Percentiles rank a stretch among this genome's conserved stretches.
Evolutionary conservation across 2,797 vertebrate genomes (phyloP).

Genomic region (Poecilia velifera): DNA sequence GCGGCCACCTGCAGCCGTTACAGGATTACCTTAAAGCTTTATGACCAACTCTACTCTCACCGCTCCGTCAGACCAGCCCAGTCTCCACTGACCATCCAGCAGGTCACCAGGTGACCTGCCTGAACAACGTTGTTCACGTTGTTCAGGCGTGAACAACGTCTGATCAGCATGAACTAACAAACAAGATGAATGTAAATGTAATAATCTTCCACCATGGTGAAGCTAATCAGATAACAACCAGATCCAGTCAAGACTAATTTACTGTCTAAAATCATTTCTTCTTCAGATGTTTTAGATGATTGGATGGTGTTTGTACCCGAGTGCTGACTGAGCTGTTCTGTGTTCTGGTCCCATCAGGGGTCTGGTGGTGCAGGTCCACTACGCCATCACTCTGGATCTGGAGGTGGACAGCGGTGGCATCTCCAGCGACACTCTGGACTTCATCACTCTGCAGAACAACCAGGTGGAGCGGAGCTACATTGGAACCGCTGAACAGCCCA

Average conservation of each 20-base stretch:
- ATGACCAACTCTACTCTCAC: conserved; percentile 25
- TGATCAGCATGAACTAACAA: not conserved
- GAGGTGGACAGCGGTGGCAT: conserved; percentile 82
- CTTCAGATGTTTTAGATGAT: not conserved
- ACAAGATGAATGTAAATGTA: not conserved
- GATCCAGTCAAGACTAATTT: not conserved
- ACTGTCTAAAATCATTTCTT: not conserved
- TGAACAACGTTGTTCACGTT: too few relatives aligned
- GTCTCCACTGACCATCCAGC: not conserved
- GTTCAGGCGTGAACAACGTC: not conserved
- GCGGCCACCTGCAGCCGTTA: conserved; percentile 47
- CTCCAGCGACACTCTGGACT: conserved; percentile 86
- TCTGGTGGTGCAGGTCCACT: conserved; percentile 87
- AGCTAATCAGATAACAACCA: not conserved
- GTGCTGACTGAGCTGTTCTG: not conserved
- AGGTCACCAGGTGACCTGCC: not conserved
- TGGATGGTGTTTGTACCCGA: not conserved
- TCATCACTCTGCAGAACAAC: conserved; percentile 90
- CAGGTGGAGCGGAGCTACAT: conserved; percentile 88
- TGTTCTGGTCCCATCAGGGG: conserved; percentile 43
- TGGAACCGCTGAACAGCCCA: conserved; percentile 86
- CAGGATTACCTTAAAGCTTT: conserved; percentile 52
- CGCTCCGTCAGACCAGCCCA: not conserved
- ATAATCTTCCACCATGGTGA: too few relatives aligned
- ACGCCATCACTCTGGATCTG: conserved; percentile 88